Conservation (phyloP, 1,140 invertebrate species). For the Pseudomyrmex pallidus region DNA sequence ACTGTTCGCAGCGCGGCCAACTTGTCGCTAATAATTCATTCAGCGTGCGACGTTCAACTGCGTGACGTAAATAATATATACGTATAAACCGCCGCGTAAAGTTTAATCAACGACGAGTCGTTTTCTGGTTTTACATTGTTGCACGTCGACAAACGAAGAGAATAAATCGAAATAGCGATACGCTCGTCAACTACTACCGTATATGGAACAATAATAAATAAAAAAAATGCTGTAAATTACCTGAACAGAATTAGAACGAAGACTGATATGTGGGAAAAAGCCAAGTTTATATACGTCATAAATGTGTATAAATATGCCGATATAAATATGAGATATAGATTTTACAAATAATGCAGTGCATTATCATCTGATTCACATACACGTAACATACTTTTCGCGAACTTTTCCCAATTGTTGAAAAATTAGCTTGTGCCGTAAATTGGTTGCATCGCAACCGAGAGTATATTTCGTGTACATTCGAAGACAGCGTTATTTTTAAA, state of each 20-base stretch:
- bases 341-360: not conserved
- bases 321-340: constrained; percentile 16
- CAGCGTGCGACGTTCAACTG: constrained; percentile 45
- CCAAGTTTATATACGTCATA: not conserved
- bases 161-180: constrained; percentile 38
- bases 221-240: not conserved
- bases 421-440: no score
- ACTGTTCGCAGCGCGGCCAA: constrained; percentile 44
- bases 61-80: constrained; percentile 56
- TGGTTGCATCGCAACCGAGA: no score
- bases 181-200: not conserved
- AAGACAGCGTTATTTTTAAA: not conserved
- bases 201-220: no score
- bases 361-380: constrained; percentile 1
- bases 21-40: constrained; percentile 61
- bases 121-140: constrained; percentile 50
- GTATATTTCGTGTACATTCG: no score
- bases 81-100: constrained; percentile 53
- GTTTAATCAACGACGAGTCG: constrained; percentile 46
- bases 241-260: constrained; percentile 10
- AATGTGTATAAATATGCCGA: constrained; percentile 27
- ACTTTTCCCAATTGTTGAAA: not conserved
- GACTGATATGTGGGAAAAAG: not conserved
- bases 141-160: constrained; percentile 19
- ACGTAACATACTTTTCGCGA: not conserved